Conservation (phyloP, 2,797 vertebrate species). For the Sebastes melanostomus region DNA sequence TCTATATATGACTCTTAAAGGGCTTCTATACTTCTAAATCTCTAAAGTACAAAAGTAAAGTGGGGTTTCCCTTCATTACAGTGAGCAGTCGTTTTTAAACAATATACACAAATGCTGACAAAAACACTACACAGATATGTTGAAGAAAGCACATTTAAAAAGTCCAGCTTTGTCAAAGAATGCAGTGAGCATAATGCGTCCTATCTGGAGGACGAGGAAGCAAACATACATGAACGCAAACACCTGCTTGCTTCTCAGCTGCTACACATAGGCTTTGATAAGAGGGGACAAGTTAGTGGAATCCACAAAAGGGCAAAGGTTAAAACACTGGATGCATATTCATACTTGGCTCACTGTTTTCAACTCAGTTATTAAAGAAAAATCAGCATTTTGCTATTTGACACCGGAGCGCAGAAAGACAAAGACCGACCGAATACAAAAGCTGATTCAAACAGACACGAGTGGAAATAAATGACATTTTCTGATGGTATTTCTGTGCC, state of each 20-base stretch:
- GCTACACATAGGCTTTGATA: slow-evolving; percentile 3
- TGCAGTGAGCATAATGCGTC: neutral
- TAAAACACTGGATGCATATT: neutral
- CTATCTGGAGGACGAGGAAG: neutral
- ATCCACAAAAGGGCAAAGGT: neutral
- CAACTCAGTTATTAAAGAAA: neutral
- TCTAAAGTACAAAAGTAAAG: slow-evolving; percentile 72
- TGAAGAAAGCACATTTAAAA: slow-evolving; percentile 30
- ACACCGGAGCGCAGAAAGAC: neutral
- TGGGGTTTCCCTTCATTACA: slow-evolving; percentile 63
- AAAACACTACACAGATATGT: slow-evolving; percentile 28
- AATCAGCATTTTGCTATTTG: neutral
- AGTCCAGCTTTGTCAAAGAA: slow-evolving; percentile 59
- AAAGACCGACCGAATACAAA: neutral
- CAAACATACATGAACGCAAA: slow-evolving; percentile 10
- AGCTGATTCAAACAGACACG: neutral
- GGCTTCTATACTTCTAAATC: slow-evolving; percentile 56
- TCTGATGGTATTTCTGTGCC: neutral
- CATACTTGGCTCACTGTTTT: neutral
- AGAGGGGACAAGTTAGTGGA: neutral
- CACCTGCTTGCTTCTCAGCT: neutral
- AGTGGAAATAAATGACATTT: neutral
- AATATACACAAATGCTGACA: slow-evolving; percentile 24
- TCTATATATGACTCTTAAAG: slow-evolving; percentile 61
- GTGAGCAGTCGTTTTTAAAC: slow-evolving; percentile 54